A percentile compares a stretch with the other conserved stretches of the same genome.
Evolutionary conservation across 2,888 invertebrate genomes (phyloP).

Genomic region (Sympetrum striolatum): DNA sequence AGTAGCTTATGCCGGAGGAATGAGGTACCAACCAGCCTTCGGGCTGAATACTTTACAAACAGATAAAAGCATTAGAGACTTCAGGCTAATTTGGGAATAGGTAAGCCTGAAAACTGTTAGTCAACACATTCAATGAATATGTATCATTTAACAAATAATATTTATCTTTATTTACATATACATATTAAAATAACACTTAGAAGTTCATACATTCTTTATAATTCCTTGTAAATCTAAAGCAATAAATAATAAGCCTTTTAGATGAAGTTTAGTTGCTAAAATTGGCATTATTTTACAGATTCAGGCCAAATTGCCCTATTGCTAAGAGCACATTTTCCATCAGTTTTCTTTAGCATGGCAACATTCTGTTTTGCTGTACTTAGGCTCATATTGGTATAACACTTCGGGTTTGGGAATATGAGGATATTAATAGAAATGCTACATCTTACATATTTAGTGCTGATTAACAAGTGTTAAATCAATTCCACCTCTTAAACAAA

Average conservation of each 20-base stretch:
- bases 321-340: not conserved
- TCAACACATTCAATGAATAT: not conserved
- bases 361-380: not conserved
- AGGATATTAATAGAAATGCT: not conserved
- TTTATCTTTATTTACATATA: slow-evolving; percentile 12
- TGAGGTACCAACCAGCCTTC: no score
- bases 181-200: slow-evolving; percentile 39
- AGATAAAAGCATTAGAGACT: no score
- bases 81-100: no score
- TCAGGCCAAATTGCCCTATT: not conserved
- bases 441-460: slow-evolving; percentile 20
- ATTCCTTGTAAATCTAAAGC: not conserved
- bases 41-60: no score
- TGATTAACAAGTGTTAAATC: slow-evolving; percentile 29
- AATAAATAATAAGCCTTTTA: not conserved
- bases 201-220: slow-evolving; percentile 27
- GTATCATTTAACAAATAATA: not conserved
- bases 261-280: not conserved
- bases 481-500: slow-evolving; percentile 13
- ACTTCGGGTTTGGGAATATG: not conserved
- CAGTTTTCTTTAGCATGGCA: not conserved
- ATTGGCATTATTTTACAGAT: not conserved
- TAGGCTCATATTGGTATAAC: not conserved
- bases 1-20: no score
- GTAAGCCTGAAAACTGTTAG: no score